Evolutionary conservation across 1,140 invertebrate species (phyloP).

Genomic region (Charaxes varanes): DNA sequence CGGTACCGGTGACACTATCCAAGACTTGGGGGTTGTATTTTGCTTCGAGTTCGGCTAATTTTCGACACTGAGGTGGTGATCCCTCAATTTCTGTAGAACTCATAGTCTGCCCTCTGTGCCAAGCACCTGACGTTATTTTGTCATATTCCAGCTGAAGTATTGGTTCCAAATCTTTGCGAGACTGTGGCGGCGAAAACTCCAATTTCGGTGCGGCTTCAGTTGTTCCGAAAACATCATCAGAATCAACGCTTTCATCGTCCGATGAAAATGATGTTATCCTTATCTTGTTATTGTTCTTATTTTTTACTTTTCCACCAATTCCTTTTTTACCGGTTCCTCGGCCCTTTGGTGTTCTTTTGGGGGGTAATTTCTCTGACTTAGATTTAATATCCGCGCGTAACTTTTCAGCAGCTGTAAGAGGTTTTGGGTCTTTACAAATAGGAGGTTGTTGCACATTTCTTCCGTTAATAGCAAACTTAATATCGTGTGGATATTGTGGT

Average conservation of each 20-base stretch:
- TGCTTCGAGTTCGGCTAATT: conserved; percentile 75
- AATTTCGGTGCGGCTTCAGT: conserved; percentile 80
- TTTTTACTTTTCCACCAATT: conserved; percentile 68
- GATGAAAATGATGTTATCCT: conserved; percentile 82
- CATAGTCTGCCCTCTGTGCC: conserved; percentile 82
- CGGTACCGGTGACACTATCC: conserved; percentile 74
- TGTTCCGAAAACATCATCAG: conserved; percentile 82
- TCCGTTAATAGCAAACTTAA: conserved; percentile 67
- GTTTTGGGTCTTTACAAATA: conserved; percentile 61
- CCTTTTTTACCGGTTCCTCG: conserved; percentile 74
- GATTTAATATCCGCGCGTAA: conserved; percentile 72
- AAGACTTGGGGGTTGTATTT: conserved; percentile 77
- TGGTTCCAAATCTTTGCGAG: conserved; percentile 81
- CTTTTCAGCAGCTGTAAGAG: conserved; percentile 64
- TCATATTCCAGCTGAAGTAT: conserved; percentile 81
- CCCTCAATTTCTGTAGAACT: conserved; percentile 83
- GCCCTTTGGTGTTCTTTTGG: conserved; percentile 74
- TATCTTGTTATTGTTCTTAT: conserved; percentile 78
- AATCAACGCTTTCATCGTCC: conserved; percentile 82
- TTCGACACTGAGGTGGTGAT: conserved; percentile 79
- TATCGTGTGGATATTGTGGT: conserved; percentile 73
- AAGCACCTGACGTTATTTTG: conserved; percentile 77
- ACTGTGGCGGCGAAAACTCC: conserved; percentile 82
- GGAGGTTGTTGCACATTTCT: conserved; percentile 55
- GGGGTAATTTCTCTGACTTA: conserved; percentile 69